Percentiles rank a stretch among this genome's conserved stretches.
Conservation (phyloP, 2,888 invertebrate species). For the Drosophila cognata region DNA sequence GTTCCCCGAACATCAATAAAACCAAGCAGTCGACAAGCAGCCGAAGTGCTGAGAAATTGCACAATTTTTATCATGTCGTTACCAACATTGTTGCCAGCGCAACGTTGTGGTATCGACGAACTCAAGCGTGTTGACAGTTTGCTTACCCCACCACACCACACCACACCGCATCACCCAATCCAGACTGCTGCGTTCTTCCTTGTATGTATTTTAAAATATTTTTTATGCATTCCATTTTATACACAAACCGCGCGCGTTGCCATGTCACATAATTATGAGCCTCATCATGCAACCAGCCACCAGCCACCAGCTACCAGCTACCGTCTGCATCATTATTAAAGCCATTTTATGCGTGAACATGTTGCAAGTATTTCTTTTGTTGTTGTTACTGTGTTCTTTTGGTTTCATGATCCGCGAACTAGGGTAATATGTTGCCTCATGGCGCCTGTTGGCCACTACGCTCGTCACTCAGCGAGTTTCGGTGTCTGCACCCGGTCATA, state of each 20-base stretch:
- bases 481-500: conserved; percentile 55
- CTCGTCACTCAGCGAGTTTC: conserved; percentile 19
- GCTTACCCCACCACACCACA: not conserved
- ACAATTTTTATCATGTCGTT: conserved; percentile 55
- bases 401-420: conserved; percentile 66
- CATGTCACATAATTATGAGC: conserved; percentile 79
- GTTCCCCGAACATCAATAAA: conserved; percentile 71
- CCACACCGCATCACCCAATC: not conserved
- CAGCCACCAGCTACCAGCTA: conserved; percentile 1
- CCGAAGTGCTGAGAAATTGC: conserved; percentile 23
- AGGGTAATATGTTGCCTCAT: conserved; percentile 61
- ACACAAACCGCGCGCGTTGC: conserved; percentile 37
- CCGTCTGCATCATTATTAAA: conserved; percentile 67
- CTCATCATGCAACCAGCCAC: conserved; percentile 44
- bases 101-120: conserved; percentile 35
- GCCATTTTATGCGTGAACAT: conserved; percentile 72
- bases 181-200: conserved; percentile 3
- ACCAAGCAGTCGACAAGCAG: conserved; percentile 31
- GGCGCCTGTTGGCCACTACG: conserved; percentile 39
- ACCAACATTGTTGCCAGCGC: conserved; percentile 67
- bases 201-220: conserved; percentile 34
- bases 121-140: conserved; percentile 61
- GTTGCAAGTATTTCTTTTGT: conserved; percentile 34
- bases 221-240: conserved; percentile 53
- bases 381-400: conserved; percentile 42